Conservation (phyloP, 2,797 vertebrate species). For the Ctenochaetus hawaiiensis region DNA sequence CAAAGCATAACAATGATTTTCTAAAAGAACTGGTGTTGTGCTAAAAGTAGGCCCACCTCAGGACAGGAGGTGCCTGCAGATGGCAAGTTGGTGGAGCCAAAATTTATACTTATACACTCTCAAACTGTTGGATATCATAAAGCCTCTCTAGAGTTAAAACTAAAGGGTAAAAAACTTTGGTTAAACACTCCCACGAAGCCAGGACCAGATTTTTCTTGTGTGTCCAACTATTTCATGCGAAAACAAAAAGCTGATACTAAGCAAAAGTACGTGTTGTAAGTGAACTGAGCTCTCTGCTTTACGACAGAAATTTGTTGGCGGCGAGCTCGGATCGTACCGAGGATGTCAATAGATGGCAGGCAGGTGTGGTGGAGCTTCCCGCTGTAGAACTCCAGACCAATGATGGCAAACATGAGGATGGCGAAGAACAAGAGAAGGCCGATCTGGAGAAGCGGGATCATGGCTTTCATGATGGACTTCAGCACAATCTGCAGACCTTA, state of each 20-base stretch:
- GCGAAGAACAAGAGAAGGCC: constrained; percentile 98
- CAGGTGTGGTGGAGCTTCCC: constrained; percentile 97
- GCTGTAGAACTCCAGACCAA: constrained; percentile 98
- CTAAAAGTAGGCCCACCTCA: constrained; percentile 2
- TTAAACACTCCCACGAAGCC: constrained; percentile 13
- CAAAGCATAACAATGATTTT: constrained; percentile 23
- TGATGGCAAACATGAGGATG: constrained; percentile 99
- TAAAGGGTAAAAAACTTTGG: constrained; percentile 1
- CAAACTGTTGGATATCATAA: neutral
- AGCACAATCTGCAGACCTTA: constrained; percentile 97
- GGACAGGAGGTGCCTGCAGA: constrained; percentile 17
- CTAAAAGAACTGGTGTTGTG: neutral
- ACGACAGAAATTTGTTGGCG: neutral
- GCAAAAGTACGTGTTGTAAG: neutral
- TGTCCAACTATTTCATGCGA: constrained; percentile 22
- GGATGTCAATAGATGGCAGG: constrained; percentile 83
- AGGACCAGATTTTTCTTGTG: neutral
- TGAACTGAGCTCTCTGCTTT: neutral
- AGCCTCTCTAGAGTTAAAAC: neutral
- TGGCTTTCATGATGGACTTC: constrained; percentile 99
- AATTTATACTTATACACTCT: neutral
- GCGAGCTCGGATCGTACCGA: constrained; percentile 66
- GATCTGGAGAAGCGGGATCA: constrained; percentile 98
- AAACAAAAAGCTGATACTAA: constrained; percentile 6
- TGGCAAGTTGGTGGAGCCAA: constrained; percentile 7